Evolutionary conservation across 2,888 invertebrate genomes (phyloP).

Genomic region (Caenorhabditis becei): DNA sequence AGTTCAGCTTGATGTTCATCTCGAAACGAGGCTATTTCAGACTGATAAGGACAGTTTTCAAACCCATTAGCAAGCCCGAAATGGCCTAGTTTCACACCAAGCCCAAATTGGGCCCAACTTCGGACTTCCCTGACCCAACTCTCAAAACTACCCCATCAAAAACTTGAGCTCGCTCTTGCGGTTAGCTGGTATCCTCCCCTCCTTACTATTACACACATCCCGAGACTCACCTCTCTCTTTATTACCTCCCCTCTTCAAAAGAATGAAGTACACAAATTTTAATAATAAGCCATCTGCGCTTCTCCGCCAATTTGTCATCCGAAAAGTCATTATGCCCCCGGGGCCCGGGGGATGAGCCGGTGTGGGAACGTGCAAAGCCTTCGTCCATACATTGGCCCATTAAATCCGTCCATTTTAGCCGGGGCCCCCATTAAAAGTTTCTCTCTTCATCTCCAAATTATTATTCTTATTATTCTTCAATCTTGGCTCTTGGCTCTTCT

Average conservation of each 20-base stretch:
- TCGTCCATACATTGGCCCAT: slow-evolving; percentile 2
- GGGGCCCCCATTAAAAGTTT: slow-evolving; percentile 49
- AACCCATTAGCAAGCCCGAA: no score
- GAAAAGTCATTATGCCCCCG: slow-evolving; percentile 4
- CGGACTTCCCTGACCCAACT: no score
- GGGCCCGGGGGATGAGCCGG: slow-evolving; percentile 16
- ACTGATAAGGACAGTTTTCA: no score
- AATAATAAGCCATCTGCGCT: slow-evolving; percentile 18
- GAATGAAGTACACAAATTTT: not conserved
- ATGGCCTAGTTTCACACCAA: no score
- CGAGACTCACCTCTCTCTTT: no score
- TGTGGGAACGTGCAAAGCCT: slow-evolving; percentile 28
- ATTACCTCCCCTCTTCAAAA: no score
- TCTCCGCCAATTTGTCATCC: not conserved
- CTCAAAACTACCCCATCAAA: no score
- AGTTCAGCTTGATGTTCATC: no score
- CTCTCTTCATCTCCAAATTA: slow-evolving; percentile 4
- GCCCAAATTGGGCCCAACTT: no score
- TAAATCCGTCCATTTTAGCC: slow-evolving; percentile 22
- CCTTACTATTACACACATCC: not conserved
- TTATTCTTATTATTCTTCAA: slow-evolving; percentile 48
- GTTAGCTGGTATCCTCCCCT: no score
- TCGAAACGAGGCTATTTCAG: no score
- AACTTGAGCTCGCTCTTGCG: no score
- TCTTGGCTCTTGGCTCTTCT: slow-evolving; percentile 16